These are phyloP conservation scores for Heterocephalus glaber DNA, from an alignment of 2,113 vertebrate genomes.

Conservation along the genomic window DNA sequence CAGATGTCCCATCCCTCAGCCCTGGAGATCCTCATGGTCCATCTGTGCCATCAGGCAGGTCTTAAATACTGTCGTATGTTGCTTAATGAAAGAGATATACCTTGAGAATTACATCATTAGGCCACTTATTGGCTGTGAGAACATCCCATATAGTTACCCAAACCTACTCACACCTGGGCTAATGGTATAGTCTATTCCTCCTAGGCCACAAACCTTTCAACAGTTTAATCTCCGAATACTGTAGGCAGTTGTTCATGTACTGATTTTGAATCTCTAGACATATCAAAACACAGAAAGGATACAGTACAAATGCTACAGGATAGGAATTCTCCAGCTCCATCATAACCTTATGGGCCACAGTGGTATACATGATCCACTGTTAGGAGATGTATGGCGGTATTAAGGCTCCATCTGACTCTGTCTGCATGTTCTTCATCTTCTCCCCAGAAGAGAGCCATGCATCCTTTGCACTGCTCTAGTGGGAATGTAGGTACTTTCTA, in stretches of 20 bases:
- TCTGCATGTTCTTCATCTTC: background rate
- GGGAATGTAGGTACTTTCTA: slow-evolving; percentile 9
- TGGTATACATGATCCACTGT: background rate
- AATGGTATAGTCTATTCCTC: background rate
- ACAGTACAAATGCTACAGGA: background rate
- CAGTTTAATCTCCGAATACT: background rate
- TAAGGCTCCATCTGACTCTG: background rate
- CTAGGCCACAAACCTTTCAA: background rate
- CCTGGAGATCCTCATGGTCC: background rate
- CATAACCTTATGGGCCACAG: background rate
- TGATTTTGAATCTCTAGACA: background rate
- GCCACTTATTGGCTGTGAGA: background rate
- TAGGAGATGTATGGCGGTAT: background rate
- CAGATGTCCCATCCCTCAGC: background rate
- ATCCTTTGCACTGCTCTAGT: background rate
- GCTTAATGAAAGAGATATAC: background rate
- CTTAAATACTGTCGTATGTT: background rate
- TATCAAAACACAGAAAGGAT: background rate
- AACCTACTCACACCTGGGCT: background rate
- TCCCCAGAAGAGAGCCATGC: background rate
- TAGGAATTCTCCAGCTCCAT: background rate
- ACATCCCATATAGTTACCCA: background rate
- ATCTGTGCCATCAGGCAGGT: background rate
- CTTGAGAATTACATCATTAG: background rate
- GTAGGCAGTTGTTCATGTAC: too few species aligned